phyloP scores from a whole-genome alignment of 1,140 invertebrate species.

The Magallana gigas region DNA sequence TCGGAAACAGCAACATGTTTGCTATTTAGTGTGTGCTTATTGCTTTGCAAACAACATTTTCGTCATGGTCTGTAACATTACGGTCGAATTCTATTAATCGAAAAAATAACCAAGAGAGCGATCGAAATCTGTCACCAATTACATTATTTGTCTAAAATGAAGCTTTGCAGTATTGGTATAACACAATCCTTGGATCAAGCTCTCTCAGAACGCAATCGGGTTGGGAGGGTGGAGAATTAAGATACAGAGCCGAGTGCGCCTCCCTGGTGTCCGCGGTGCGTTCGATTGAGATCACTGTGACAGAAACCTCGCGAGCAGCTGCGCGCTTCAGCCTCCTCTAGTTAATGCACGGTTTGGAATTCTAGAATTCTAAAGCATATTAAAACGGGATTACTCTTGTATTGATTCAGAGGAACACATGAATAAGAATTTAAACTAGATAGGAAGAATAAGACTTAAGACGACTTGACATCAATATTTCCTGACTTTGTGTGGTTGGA shows the following conservation, averaged over 20 bases:
- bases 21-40: background rate
- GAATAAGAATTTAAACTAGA: conserved; percentile 24
- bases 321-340: background rate
- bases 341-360: background rate
- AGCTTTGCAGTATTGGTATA: background rate
- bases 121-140: background rate
- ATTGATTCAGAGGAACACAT: conserved; percentile 33
- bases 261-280: background rate
- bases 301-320: background rate
- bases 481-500: background rate
- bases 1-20: background rate
- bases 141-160: background rate
- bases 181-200: background rate
- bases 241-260: background rate
- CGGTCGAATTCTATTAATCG: background rate
- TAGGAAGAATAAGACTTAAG: background rate
- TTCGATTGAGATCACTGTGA: conserved; percentile 19
- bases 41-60: background rate
- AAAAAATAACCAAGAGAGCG: background rate
- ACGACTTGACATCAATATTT: background rate
- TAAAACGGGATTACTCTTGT: conserved; percentile 27
- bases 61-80: background rate
- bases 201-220: background rate
- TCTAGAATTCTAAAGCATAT: conserved; percentile 34
- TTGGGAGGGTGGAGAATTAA: background rate